Conservation (phyloP, 2,888 invertebrate genomes). For the Capitulum mitella region DNA sequence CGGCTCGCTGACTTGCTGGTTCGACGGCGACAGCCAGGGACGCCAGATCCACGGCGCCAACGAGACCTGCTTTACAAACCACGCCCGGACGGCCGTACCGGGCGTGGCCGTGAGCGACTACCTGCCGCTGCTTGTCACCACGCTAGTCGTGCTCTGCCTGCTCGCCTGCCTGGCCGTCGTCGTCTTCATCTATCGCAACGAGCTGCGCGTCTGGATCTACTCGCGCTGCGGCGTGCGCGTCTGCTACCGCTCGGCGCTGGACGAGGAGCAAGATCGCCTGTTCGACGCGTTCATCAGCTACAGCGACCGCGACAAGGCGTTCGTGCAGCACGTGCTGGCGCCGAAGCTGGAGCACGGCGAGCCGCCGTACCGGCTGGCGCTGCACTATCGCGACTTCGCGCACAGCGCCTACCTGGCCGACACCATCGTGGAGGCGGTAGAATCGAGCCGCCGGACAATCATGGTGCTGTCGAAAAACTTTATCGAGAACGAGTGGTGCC, state of each 20-base stretch:
- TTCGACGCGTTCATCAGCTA: constrained; percentile 89
- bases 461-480: constrained; percentile 83
- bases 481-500: constrained; percentile 79
- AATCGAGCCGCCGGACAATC: constrained; percentile 74
- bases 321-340: constrained; percentile 74
- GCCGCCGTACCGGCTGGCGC: constrained; percentile 72
- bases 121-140: constrained; percentile 62
- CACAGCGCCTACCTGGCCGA: constrained; percentile 64
- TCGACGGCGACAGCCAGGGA: constrained; percentile 32
- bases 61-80: constrained; percentile 44
- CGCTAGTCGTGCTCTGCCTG: constrained; percentile 59
- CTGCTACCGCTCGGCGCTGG: constrained; percentile 66
- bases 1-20: constrained; percentile 53
- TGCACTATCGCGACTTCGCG: constrained; percentile 77
- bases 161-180: constrained; percentile 59
- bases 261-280: constrained; percentile 62
- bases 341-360: constrained; percentile 69
- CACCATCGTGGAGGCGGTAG: constrained; percentile 78
- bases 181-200: constrained; percentile 67
- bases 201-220: constrained; percentile 73
- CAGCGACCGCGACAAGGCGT: constrained; percentile 78
- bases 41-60: constrained; percentile 49
- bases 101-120: constrained; percentile 58
- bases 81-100: constrained; percentile 37
- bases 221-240: constrained; percentile 70